Percentiles rank a stretch among this genome's conserved stretches.
phyloP scores from a whole-genome alignment of 1,140 invertebrate species.

The Achatina immaculata region DNA sequence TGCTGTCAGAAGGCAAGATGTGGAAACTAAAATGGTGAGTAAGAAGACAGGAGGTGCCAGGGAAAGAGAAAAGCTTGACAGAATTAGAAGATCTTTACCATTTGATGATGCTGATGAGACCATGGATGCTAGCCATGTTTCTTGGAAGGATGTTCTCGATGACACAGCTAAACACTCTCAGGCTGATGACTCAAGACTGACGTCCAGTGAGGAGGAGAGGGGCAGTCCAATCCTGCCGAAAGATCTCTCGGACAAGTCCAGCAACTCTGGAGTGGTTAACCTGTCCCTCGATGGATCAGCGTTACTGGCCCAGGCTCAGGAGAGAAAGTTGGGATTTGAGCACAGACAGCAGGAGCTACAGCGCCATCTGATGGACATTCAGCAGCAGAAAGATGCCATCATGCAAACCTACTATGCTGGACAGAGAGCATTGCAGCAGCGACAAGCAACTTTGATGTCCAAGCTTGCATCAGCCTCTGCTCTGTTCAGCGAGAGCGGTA shows the following conservation, averaged over 20 bases:
- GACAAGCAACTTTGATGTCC: slow-evolving; percentile 43
- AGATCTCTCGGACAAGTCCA: slow-evolving; percentile 22
- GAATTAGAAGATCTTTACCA: slow-evolving; percentile 27
- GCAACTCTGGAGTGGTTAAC: neutral
- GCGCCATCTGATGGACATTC: slow-evolving; percentile 58
- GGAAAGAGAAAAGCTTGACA: slow-evolving; percentile 5
- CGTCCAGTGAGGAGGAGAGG: slow-evolving; percentile 54
- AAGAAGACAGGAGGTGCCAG: neutral
- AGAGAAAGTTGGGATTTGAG: slow-evolving; percentile 46
- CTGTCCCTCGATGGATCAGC: slow-evolving; percentile 45
- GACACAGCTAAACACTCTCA: slow-evolving; percentile 21
- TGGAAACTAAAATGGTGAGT: neutral
- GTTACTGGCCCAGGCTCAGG: slow-evolving; percentile 44
- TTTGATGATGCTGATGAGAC: slow-evolving; percentile 43
- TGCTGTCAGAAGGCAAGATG: neutral
- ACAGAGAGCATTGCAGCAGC: slow-evolving; percentile 43
- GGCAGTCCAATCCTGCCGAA: slow-evolving; percentile 53
- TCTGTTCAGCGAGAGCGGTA: neutral
- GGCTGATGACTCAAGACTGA: slow-evolving; percentile 36
- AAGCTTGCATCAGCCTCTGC: slow-evolving; percentile 37
- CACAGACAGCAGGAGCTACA: slow-evolving; percentile 54
- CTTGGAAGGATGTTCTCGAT: slow-evolving; percentile 27
- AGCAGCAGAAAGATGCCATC: slow-evolving; percentile 61
- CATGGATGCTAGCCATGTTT: slow-evolving; percentile 17
- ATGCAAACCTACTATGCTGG: slow-evolving; percentile 53